These are phyloP conservation scores for Strongylocentrotus purpuratus DNA, from an alignment of 35 echinoderm and acorn worm genomes.

Conservation along the genomic window DNA sequence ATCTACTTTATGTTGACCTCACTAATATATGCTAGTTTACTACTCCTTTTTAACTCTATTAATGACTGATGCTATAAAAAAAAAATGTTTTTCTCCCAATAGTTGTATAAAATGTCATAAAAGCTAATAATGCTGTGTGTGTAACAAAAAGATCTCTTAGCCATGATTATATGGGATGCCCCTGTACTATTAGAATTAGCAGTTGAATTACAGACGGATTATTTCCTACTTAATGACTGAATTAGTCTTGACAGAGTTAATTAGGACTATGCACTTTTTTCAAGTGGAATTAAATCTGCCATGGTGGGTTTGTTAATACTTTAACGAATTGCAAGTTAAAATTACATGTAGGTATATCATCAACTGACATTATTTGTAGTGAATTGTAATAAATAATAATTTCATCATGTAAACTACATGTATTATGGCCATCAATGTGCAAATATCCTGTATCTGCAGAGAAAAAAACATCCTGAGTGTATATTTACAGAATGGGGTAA, in stretches of 20 bases:
- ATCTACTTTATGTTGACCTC: too few species aligned
- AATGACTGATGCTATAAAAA: too few species aligned
- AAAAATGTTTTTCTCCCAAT: too few species aligned
- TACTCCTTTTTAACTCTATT: too few species aligned
- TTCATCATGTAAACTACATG: background rate
- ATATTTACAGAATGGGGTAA: background rate
- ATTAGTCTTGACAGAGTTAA: background rate
- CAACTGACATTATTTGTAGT: background rate
- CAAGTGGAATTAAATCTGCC: background rate
- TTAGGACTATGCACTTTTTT: background rate
- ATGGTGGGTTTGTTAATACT: background rate
- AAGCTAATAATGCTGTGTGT: too few species aligned
- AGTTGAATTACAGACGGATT: too few species aligned
- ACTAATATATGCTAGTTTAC: too few species aligned
- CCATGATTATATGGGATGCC: too few species aligned
- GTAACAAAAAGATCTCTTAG: too few species aligned
- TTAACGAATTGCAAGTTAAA: background rate
- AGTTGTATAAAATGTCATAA: too few species aligned
- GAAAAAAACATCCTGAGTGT: background rate
- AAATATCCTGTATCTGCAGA: background rate
- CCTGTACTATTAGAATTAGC: too few species aligned
- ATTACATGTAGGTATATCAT: background rate
- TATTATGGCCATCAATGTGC: background rate
- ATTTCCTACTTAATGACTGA: background rate
- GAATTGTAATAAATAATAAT: background rate